Evolutionary conservation across 2,113 vertebrate species (phyloP), one percentile per base, ranked within the genome.

Genomic region (Micronycteris hirsuta): DNA sequence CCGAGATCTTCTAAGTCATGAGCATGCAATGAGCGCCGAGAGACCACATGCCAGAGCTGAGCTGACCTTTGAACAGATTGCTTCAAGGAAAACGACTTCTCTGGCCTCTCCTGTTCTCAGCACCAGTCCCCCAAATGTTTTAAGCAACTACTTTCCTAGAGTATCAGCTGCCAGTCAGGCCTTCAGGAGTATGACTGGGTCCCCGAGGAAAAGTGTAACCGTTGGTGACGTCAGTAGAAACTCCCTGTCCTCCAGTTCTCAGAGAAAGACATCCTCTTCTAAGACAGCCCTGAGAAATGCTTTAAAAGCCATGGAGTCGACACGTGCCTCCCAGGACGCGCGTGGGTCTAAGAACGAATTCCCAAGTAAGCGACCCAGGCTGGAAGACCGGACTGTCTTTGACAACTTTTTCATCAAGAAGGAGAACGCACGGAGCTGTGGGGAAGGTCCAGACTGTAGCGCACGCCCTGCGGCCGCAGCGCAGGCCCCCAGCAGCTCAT

Each of bases 111-210:
- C 92, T 49, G 43, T 47, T 22, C 74, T 67, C 11, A 84, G 5
- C 54, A 4, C 70, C 28, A 36, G 38, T 38, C 87, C 87, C 49
- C 96, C 96, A 9, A 97, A 28, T 86, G 94, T 96, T 38, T 56
- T 97, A 67, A 97, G 93, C 89, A 96, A 10, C 93, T 97, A 97
- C 38, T 97, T 98, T 52, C 98, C 98, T 0, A 98, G 98, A 93
- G 94, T 65, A 31, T 99, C 99, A 2, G 98, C 99, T 12, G 96
- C 98, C 56, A 98, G 98, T 94, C 96, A 90, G 77, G 98, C 92
- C 45, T 99, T 99, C 19, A 92, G 98, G 96, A 99, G 96, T n/a
- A 47, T 98, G 80, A 97, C 93, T 2, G 99, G 99, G 5, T 99
- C 99, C 0, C 99, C 99, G 4, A 84, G 98, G 28, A 98, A 98